phyloP scores from a whole-genome alignment of 2,113 vertebrate species.

The Archocentrus centrarchus region DNA sequence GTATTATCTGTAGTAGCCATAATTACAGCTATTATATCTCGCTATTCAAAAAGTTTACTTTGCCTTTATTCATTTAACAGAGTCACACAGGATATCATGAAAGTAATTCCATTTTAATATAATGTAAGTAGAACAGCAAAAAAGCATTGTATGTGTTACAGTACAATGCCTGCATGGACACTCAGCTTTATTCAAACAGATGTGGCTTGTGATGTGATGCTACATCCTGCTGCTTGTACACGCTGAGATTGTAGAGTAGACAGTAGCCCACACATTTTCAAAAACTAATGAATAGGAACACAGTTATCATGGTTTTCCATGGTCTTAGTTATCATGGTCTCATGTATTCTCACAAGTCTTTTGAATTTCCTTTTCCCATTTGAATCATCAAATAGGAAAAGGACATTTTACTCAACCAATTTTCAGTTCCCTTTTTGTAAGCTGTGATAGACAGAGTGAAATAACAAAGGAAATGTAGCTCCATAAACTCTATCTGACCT shows the following conservation, averaged over 20 bases:
- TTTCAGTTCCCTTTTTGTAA: not conserved
- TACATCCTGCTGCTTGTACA: not conserved
- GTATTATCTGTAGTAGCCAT: not conserved
- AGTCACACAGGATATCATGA: not conserved
- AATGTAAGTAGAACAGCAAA: not conserved
- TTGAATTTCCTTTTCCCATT: not conserved
- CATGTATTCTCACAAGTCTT: not conserved
- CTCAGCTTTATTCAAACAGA: not conserved
- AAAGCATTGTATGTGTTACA: not conserved
- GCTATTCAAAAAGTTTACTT: not conserved
- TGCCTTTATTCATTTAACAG: not conserved
- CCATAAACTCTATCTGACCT: conserved; percentile 9
- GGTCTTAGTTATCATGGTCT: too few relatives aligned
- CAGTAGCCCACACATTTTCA: not conserved
- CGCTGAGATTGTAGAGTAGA: not conserved
- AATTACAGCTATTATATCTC: not conserved
- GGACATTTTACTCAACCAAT: not conserved
- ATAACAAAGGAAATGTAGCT: conserved; percentile 5
- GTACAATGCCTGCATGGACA: not conserved
- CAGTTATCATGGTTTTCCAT: not conserved
- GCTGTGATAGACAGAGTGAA: not conserved
- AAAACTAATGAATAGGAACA: not conserved
- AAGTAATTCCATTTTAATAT: not conserved
- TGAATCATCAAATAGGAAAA: not conserved
- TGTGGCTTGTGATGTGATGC: not conserved